Evolutionary conservation across 2,888 invertebrate species (phyloP).

Genomic region (Meganola albula): DNA sequence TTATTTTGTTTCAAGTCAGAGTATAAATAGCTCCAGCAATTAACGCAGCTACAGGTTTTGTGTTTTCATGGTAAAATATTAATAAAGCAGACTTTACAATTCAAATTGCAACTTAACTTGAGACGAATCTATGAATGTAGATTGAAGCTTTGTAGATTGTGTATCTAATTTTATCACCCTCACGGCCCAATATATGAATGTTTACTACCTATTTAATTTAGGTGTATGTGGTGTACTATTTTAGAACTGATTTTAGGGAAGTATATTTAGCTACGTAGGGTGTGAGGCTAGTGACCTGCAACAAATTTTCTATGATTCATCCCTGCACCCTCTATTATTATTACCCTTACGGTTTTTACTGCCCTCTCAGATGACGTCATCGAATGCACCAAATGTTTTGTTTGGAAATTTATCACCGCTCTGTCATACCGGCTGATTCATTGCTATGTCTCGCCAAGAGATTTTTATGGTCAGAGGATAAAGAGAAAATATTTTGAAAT

Average conservation of each 20-base stretch:
- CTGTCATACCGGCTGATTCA: constrained; percentile 59
- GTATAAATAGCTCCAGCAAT: constrained; percentile 31
- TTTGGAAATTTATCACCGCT: constrained; percentile 51
- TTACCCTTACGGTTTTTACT: constrained; percentile 52
- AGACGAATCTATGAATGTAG: no score
- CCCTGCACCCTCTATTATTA: constrained; percentile 62
- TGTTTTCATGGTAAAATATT: constrained; percentile 22
- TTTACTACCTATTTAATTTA: constrained; percentile 31
- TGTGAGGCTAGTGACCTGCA: constrained; percentile 62
- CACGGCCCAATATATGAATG: constrained; percentile 24
- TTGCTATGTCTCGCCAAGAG: constrained; percentile 38
- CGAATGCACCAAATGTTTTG: constrained; percentile 45
- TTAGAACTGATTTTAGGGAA: constrained; percentile 42
- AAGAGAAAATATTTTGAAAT: constrained; percentile 26
- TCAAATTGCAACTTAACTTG: no score
- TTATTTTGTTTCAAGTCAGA: constrained; percentile 32
- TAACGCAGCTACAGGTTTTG: constrained; percentile 31
- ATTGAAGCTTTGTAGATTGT: no score
- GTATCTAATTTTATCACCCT: constrained; percentile 29
- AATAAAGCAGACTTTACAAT: no score
- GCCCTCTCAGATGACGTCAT: constrained; percentile 66
- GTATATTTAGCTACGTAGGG: constrained; percentile 55
- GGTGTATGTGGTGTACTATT: constrained; percentile 33
- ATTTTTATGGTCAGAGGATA: constrained; percentile 35
- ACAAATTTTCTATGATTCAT: constrained; percentile 71